Base-by-base conservation (phyloP, 2,797 vertebrate species). In the Euphonia xanthogaster region DNA sequence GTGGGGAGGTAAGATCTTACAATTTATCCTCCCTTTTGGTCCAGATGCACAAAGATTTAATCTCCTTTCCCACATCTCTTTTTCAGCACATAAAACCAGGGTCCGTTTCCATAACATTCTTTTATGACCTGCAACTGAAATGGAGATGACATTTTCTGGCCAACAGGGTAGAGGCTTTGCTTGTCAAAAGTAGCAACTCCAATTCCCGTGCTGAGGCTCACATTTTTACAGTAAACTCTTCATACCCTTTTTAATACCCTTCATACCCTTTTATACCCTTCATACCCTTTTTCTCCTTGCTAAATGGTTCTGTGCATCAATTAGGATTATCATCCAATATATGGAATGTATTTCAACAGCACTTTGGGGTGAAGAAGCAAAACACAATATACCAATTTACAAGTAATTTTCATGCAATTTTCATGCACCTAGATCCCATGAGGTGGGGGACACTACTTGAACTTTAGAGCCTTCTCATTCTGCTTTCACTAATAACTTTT, bases 331-430 rank as follows among this genome's bases (percentile, higher is more conserved):
- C 80, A 67, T 42, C 50, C 73, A 48, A n/a, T 90, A 58, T 37
- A 54, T 24, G 28, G 60, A 93, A 94, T 79, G 80, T 39, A 77
- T 88, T 85, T 33, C 78, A 74, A 28, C 44, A 55, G 35, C 0
- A 4, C 31, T 88, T 97, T 93, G 40, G 44, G 62, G 31, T 70
- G 50, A 93, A 92, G 83, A 80, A 88, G 25, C 6, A 37, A 91
- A 92, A 85, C 53, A 65, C 61, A 88, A 84, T 61, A 53, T 39
- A 84, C 80, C 77, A 58, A 83, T 80, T 87, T 54, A 89, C 14
- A 20, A 76, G 47, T 74, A 72, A 92, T 91, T 93, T 89, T 88
- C 83, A 74, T 39, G 54, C 75, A 88, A 94, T 94, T 95, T 95
- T 44, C 33, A 11, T 76, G 87, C 87, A 66, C 27, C 51, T 65